A percentile compares a stretch with the other conserved stretches of the same genome.
Conservation (phyloP, 2,888 invertebrate genomes). For the Nysson spinosus region DNA sequence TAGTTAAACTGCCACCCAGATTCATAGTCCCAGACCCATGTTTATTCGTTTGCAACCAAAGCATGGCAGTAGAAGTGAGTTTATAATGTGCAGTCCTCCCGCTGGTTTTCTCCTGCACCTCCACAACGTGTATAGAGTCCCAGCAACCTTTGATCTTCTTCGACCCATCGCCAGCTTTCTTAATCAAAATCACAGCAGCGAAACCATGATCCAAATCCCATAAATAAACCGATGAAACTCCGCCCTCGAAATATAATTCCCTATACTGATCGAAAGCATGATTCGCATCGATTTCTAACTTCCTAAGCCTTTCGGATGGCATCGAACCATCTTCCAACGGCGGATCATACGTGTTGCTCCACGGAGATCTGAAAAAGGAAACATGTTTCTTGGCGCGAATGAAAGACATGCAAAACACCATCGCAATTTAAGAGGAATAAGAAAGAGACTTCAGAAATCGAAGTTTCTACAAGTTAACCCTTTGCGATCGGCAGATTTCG, state of each 20-base stretch:
- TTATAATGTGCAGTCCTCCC: constrained; percentile 98
- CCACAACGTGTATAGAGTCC: constrained; percentile 99
- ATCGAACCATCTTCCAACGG: constrained; percentile 98
- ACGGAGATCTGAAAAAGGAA: constrained; percentile 88
- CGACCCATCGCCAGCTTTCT: constrained; percentile 98
- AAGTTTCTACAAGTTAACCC: too few species aligned
- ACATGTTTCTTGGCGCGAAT: too few species aligned
- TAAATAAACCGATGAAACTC: constrained; percentile 98
- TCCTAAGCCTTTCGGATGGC: constrained; percentile 97
- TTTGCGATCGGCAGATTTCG: too few species aligned
- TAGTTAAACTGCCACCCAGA: constrained; percentile 97
- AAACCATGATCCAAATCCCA: constrained; percentile 99
- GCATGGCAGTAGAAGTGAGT: constrained; percentile 98
- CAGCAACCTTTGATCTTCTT: constrained; percentile 99
- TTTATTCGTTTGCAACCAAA: constrained; percentile 99
- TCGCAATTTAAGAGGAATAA: too few species aligned
- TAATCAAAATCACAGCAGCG: constrained; percentile 98
- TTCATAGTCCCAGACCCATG: constrained; percentile 99
- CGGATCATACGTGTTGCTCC: constrained; percentile 99
- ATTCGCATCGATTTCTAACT: constrained; percentile 98
- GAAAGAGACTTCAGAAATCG: too few species aligned
- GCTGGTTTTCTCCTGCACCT: constrained; percentile 97
- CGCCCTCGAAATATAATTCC: constrained; percentile 99
- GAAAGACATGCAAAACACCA: too few species aligned
- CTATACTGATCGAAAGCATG: constrained; percentile 99